Evolutionary conservation across 2,797 vertebrate genomes (phyloP).

Genomic region (Clarias pachynema): DNA sequence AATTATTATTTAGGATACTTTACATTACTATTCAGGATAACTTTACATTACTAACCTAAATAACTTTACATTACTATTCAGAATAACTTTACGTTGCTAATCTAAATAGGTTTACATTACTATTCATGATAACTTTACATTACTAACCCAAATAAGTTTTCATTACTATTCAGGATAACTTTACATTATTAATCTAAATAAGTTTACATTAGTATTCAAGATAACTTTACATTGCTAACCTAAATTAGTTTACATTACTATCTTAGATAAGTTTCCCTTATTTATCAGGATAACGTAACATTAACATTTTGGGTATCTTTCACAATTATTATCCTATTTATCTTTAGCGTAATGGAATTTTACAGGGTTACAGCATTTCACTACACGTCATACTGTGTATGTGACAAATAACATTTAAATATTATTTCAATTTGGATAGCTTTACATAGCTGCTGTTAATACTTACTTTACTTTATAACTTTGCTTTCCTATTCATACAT

Average conservation of each 20-base stretch:
- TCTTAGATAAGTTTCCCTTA: not conserved
- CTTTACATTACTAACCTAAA: not conserved
- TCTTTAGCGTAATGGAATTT: no score
- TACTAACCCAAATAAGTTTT: no score
- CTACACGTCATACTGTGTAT: no score
- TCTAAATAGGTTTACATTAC: not conserved
- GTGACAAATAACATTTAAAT: no score
- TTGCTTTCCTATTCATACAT: not conserved
- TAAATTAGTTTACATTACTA: not conserved
- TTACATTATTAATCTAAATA: not conserved
- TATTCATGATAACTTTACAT: no score
- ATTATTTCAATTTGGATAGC: no score
- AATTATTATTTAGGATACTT: not conserved
- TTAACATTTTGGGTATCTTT: no score
- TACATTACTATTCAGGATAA: not conserved
- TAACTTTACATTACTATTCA: not conserved
- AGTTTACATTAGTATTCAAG: no score
- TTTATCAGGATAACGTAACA: not conserved
- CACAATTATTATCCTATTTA: no score
- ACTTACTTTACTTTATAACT: not conserved
- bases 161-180: no score
- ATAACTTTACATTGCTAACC: not conserved
- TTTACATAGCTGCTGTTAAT: not conserved
- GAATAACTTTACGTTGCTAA: no score
- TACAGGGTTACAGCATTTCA: no score